A percentile compares a stretch with the other conserved stretches of the same genome.
These are phyloP conservation scores for Sympetrum striolatum DNA, from an alignment of 2,888 invertebrate genomes.

Conservation along the genomic window DNA sequence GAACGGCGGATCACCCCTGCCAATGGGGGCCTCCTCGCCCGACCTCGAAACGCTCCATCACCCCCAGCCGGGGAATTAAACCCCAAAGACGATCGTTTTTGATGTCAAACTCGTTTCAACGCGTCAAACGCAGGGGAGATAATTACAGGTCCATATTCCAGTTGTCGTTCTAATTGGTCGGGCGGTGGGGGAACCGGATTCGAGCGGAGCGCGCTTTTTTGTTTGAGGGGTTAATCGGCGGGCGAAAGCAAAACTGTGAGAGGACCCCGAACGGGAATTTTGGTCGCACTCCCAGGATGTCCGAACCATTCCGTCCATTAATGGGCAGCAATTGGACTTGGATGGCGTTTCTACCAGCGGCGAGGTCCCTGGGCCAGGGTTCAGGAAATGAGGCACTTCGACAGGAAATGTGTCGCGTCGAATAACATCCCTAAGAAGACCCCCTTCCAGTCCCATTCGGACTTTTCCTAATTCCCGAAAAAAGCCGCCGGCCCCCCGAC, in stretches of 20 bases:
- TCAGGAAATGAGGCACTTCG: slow-evolving; percentile 49
- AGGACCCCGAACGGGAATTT: background rate
- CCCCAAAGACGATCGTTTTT: background rate
- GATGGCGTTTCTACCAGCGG: slow-evolving; percentile 57
- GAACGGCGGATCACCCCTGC: background rate
- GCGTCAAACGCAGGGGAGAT: slow-evolving; percentile 18
- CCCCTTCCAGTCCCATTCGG: slow-evolving; percentile 58
- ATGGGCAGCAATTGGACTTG: background rate
- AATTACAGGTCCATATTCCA: slow-evolving; percentile 16
- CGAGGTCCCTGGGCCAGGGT: slow-evolving; percentile 60
- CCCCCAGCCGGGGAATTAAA: no score
- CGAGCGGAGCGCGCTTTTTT: background rate
- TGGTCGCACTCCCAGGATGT: background rate
- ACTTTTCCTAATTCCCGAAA: slow-evolving; percentile 55
- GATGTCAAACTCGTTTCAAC: slow-evolving; percentile 14
- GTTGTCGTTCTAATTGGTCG: slow-evolving; percentile 22
- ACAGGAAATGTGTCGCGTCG: background rate
- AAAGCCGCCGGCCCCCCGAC: slow-evolving; percentile 57
- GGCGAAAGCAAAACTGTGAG: background rate
- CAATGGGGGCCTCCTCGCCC: no score
- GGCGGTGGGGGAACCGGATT: slow-evolving; percentile 3
- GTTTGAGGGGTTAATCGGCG: background rate
- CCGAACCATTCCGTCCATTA: background rate
- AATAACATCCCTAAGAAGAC: slow-evolving; percentile 58
- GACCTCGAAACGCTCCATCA: no score